Evolutionary conservation across 2,888 invertebrate genomes (phyloP), one percentile per base, ranked within the genome.

Genomic region (Thecophora atra): DNA sequence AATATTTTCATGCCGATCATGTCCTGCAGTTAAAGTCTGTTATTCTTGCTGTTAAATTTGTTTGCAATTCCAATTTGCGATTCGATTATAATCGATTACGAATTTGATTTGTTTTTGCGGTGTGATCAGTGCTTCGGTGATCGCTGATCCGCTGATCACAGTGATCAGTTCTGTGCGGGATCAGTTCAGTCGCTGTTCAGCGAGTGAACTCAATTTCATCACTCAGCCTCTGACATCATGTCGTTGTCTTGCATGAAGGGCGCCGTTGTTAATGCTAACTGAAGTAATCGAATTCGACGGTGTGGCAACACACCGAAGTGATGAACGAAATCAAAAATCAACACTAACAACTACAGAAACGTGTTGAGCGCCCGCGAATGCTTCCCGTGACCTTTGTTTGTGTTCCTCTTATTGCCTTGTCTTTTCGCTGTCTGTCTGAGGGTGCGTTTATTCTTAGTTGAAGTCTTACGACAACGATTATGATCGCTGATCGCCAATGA

Each of bases 61-160:
- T 63, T 74, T 74, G 74, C 71, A 44, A 65, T 71, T 62, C 69
- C 74, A 72, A 70, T 72, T 72, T 72, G n/a, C 70, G 63, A 37
- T 15, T 63, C 58, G 58, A 58, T 26, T 28, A 21, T 21, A n/a
- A 54, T 69, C 62, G 62, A 69, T 70, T 63, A 70, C 63, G 37
- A 62, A 62, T 73, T 66, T 72, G 73, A 75, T 75, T 75, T 73
- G 73, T 73, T 75, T 75, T 70, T 75, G 75, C 65, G 75, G 75
- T 75, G 56, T 30, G 58, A 4, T 24, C 19, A 6, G n/a, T 47
- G n/a, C n/a, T 26, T 42, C 37, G 13, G 28, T 42, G 24, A 44
- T 42, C 42, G 2, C n/a, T 66, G 24, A 28, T 65, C n/a, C 64
- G 47, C 21, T 44, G 64, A 47, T 24, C 13, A 2, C 37, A 44